Evolutionary conservation across 1,140 invertebrate species (phyloP), one percentile per base, ranked within the genome.

Genomic region (Bombus sibiricus): DNA sequence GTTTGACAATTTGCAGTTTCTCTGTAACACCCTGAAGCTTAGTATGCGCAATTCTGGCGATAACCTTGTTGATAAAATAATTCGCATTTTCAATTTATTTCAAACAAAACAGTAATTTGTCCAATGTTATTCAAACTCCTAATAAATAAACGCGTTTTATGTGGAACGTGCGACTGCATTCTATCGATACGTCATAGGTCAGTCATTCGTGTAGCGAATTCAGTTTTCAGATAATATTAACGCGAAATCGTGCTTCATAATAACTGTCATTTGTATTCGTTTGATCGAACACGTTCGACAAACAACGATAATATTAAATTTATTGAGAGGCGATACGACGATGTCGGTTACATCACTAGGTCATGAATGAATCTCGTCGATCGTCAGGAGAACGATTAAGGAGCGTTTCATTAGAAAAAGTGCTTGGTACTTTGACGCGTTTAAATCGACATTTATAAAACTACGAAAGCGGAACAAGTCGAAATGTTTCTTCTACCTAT

Each of bases 401-500:
- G 3, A 68, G 12, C 41, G 62, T 34, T 79, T 68, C 62, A 79
- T 79, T n/a, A 41, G 39, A 32, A 79, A 32, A 43, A 79, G 41
- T 68, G 78, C 32, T 69, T 22, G 43, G 8, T 22, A 25, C 68
- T 32, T 32, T 15, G 13, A 39, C n/a, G 28, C 2, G 25, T 47
- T 53, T 69, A 37, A 53, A 80, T 69, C 9, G 64, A 80, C 43
- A 10, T 13, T 32, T 79, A 79, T n/a, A 66, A 18, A 78, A n/a
- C 41, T 3, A n/a, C 28, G 28, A 43, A 64, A 47, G 10, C 32
- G n/a, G 39, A 3, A 32, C 71, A 41, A 2, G 28, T 15, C 5
- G n/a, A 25, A 10, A 39, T 5, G 25, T 28, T n/a, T n/a, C 13
- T 18, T 72, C 28, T 15, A 13, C 41, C 10, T 28, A 6, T 12